Evolutionary conservation across 2,113 vertebrate genomes (phyloP).

Genomic region (Tragelaphus imberbis): DNA sequence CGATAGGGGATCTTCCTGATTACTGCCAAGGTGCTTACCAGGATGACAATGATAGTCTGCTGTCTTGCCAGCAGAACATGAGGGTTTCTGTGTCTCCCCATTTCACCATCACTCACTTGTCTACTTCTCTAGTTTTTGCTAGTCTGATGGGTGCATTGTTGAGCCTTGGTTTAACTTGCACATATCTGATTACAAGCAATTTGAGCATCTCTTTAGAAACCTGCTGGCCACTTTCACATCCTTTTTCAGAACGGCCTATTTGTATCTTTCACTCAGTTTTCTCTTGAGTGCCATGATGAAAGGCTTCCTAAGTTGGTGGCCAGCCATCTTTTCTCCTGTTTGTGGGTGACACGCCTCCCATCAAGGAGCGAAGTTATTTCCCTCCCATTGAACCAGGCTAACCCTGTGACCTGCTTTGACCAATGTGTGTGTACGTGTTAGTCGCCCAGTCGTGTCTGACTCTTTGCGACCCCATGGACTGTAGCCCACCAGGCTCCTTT

Average conservation of each 20-base stretch:
- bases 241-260: neutral
- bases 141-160: neutral
- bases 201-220: neutral
- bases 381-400: neutral
- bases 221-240: neutral
- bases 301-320: neutral
- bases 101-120: accelerated
- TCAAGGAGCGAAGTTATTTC: neutral
- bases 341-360: neutral
- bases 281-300: neutral
- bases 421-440: neutral
- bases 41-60: accelerated
- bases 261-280: neutral
- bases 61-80: neutral
- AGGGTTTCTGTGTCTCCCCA: neutral
- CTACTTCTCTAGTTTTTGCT: too few relatives aligned
- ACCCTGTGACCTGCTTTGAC: neutral
- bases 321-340: too few relatives aligned
- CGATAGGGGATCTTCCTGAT: too few relatives aligned
- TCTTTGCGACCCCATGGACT: too few relatives aligned
- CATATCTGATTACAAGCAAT: neutral
- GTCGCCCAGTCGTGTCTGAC: too few relatives aligned
- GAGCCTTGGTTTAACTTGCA: neutral
- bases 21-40: neutral
- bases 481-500: too few relatives aligned